phyloP scores from a whole-genome alignment of 1,140 invertebrate genomes.

The Philopotamus ludificatus region DNA sequence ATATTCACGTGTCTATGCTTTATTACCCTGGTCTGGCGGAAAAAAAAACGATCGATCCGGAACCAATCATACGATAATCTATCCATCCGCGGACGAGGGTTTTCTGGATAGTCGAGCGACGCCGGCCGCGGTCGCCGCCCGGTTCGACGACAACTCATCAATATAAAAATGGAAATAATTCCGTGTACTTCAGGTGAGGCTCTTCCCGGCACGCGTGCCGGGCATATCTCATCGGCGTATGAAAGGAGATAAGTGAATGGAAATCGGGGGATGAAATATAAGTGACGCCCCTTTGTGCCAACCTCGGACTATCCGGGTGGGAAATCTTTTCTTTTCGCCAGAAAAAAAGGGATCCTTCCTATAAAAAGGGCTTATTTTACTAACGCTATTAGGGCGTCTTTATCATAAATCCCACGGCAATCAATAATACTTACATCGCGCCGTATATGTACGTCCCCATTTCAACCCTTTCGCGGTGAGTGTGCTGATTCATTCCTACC shows the following conservation, averaged over 20 bases:
- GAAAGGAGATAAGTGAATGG: constrained; percentile 3
- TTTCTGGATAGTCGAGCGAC: too few species aligned
- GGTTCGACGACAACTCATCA: too few species aligned
- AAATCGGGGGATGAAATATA: constrained; percentile 10
- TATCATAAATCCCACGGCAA: too few species aligned
- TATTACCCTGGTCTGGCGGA: background rate
- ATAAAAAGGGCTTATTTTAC: too few species aligned
- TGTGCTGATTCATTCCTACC: too few species aligned
- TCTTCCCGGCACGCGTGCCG: background rate
- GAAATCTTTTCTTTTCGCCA: background rate
- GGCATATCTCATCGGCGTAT: constrained; percentile 1
- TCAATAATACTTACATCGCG: too few species aligned
- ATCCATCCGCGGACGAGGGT: background rate
- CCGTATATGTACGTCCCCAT: too few species aligned
- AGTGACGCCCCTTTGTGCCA: background rate
- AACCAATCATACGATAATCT: background rate
- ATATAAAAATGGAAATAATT: too few species aligned
- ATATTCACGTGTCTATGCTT: constrained; percentile 18
- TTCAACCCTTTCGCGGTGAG: too few species aligned
- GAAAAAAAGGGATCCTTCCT: too few species aligned
- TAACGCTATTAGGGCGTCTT: too few species aligned
- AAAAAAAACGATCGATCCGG: background rate
- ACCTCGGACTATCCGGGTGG: background rate
- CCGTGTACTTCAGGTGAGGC: background rate
- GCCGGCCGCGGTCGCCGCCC: too few species aligned